A percentile compares a stretch with the other conserved stretches of the same genome.
Conservation (phyloP, 1,140 invertebrate genomes). For the Orchestia grillus region DNA sequence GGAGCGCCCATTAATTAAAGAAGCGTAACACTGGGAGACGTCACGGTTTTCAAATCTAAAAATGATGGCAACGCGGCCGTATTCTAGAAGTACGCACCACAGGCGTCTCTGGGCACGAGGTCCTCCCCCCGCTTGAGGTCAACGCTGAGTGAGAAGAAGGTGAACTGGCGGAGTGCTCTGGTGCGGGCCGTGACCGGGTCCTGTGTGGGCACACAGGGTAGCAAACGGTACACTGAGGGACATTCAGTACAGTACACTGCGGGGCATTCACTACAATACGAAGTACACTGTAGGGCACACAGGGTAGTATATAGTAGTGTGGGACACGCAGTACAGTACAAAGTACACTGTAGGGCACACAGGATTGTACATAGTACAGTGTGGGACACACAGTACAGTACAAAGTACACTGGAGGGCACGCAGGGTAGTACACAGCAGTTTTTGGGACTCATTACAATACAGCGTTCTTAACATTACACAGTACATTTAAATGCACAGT, state of each 20-base stretch:
- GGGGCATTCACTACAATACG: background rate
- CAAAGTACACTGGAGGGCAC: background rate
- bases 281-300: background rate
- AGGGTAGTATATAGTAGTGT: background rate
- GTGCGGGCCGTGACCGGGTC: constrained; percentile 60
- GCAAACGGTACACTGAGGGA: constrained; percentile 62
- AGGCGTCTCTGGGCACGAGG: constrained; percentile 93
- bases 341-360: too few species aligned
- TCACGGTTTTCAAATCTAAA: too few species aligned
- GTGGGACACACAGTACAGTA: background rate
- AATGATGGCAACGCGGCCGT: too few species aligned
- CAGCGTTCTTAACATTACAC: too few species aligned
- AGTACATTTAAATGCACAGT: too few species aligned
- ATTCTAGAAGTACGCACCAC: constrained; percentile 83
- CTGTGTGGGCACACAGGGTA: constrained; percentile 62
- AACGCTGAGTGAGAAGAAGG: constrained; percentile 91
- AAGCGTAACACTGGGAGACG: too few species aligned
- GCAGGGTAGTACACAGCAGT: too few species aligned
- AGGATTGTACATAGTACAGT: background rate
- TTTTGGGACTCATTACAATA: too few species aligned
- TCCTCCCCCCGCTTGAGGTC: constrained; percentile 89
- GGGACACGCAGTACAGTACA: too few species aligned
- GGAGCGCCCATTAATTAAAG: too few species aligned
- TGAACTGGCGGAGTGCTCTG: constrained; percentile 73
- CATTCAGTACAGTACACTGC: background rate